Percentiles rank a stretch among this genome's conserved stretches.
Evolutionary conservation across 2,113 vertebrate genomes (phyloP).

Genomic region (Typhlomys cinereus): DNA sequence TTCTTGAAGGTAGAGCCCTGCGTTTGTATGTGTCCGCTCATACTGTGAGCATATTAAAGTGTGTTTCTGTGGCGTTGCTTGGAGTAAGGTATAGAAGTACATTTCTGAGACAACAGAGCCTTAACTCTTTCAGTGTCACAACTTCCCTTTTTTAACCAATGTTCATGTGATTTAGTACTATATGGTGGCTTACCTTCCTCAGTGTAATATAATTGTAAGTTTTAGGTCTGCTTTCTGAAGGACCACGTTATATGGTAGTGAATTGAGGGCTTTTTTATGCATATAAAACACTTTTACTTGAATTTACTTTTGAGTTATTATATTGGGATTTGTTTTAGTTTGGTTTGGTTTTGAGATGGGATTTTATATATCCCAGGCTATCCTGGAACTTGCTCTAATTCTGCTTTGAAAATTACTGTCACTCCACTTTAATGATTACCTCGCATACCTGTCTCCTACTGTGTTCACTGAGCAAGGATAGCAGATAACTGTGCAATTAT

Average conservation of each 20-base stretch:
- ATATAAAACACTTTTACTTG: background rate
- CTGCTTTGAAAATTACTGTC: background rate
- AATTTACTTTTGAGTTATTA: conserved; percentile 15
- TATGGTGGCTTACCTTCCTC: background rate
- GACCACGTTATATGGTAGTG: background rate
- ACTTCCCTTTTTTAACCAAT: conserved; percentile 5
- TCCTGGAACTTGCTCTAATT: background rate
- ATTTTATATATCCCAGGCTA: background rate
- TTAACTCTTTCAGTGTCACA: background rate
- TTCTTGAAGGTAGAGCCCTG: conserved; percentile 1
- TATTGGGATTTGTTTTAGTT: background rate
- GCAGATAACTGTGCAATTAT: background rate
- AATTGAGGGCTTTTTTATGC: background rate
- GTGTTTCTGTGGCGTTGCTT: background rate
- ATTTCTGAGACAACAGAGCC: conserved; percentile 33
- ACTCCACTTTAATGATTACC: background rate
- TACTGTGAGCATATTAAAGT: background rate
- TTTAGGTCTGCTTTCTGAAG: background rate
- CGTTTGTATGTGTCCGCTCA: background rate
- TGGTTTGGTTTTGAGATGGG: background rate
- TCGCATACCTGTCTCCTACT: background rate
- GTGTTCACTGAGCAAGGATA: background rate
- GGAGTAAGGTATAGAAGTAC: background rate
- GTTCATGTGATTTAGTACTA: conserved; percentile 8
- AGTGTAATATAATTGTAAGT: background rate